Conservation (phyloP, 2,797 vertebrate genomes). For the Mus caroli region DNA sequence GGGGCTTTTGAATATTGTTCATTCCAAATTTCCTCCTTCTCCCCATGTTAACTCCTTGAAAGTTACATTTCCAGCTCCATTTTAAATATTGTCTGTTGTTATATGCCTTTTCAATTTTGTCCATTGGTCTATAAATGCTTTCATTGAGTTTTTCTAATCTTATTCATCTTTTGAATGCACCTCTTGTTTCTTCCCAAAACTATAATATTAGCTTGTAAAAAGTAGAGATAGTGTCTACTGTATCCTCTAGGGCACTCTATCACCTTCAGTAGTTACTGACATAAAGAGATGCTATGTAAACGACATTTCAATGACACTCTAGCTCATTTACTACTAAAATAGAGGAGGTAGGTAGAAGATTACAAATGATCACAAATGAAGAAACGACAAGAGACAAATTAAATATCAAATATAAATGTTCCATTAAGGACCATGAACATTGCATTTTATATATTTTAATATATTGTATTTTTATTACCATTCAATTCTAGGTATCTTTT, state of each 20-base stretch:
- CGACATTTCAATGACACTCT: not conserved
- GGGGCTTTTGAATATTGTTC: rapidly evolving
- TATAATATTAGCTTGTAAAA: not conserved
- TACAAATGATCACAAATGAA: no score
- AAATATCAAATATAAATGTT: not conserved
- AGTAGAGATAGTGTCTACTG: not conserved
- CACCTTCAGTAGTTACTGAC: no score
- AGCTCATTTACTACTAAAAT: not conserved
- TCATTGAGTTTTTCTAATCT: not conserved
- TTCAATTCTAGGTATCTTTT: not conserved
- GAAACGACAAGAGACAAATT: not conserved
- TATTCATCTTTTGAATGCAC: not conserved
- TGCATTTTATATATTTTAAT: not conserved
- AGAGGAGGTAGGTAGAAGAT: not conserved
- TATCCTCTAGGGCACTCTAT: not conserved
- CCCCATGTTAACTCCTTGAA: not conserved
- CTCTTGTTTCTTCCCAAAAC: not conserved
- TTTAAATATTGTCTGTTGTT: not conserved
- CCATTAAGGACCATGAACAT: not conserved
- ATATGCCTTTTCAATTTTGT: not conserved
- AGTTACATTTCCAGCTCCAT: not conserved
- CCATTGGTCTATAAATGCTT: not conserved
- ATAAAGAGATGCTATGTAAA: not conserved
- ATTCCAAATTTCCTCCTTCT: not conserved
- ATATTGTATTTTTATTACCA: not conserved